Conservation (phyloP, 2,888 invertebrate genomes). For the Epinotia brunnichana region DNA sequence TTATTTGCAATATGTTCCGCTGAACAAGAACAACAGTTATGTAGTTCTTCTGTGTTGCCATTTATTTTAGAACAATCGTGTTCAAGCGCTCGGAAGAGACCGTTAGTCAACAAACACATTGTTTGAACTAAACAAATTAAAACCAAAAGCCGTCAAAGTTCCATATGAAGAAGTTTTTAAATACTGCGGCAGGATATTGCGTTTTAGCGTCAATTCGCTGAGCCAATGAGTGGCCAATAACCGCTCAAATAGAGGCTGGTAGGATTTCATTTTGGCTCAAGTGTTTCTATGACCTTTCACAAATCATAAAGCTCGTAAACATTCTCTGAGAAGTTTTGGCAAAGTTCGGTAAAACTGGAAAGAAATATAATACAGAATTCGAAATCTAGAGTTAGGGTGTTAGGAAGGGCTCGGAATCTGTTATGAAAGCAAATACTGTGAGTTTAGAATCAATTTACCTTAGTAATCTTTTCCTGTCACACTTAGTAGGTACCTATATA, state of each 20-base stretch:
- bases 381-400: neutral
- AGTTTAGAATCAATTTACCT: too few species aligned
- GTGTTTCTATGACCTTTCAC: conserved; percentile 43
- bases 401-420: neutral
- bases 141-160: conserved; percentile 41
- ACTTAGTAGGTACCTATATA: too few species aligned
- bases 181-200: conserved; percentile 71
- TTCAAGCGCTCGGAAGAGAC: conserved; percentile 39
- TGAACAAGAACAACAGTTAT: conserved; percentile 13
- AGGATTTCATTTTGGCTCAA: conserved; percentile 43
- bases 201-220: conserved; percentile 68
- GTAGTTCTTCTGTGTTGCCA: conserved; percentile 17
- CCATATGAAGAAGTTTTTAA: conserved; percentile 56
- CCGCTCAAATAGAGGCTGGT: conserved; percentile 56
- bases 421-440: neutral
- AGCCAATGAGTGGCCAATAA: conserved; percentile 72
- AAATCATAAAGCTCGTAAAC: conserved; percentile 42
- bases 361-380: conserved; percentile 45
- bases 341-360: conserved; percentile 23
- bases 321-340: conserved; percentile 31
- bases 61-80: conserved; percentile 37
- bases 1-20: conserved; percentile 15
- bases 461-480: too few species aligned
- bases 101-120: conserved; percentile 33
- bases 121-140: conserved; percentile 42